Evolutionary conservation across 2,888 invertebrate genomes (phyloP).

Genomic region (Cremastobaeus sp.): DNA sequence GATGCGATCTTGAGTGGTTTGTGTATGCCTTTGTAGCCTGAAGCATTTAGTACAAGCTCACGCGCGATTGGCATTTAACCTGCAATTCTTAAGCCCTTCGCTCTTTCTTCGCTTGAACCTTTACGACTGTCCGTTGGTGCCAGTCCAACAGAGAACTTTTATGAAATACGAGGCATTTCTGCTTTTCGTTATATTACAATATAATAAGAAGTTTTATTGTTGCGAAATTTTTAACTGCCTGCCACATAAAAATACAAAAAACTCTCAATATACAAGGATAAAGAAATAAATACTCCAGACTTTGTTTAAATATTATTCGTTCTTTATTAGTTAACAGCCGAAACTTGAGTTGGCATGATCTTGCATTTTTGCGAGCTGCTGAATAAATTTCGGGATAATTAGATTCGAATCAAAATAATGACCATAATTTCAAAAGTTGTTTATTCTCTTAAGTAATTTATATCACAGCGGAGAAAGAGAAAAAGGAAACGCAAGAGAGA

Average conservation of each 20-base stretch:
- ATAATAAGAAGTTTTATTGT: conserved; percentile 54
- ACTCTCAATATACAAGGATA: too few species aligned
- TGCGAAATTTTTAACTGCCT: conserved; percentile 36
- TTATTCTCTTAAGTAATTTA: too few species aligned
- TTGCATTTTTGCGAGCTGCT: too few species aligned
- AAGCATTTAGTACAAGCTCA: conserved; percentile 68
- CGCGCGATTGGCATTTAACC: conserved; percentile 71
- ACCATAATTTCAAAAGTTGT: too few species aligned
- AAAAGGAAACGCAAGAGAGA: conserved; percentile 19
- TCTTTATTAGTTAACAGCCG: too few species aligned
- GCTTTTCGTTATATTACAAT: conserved; percentile 57
- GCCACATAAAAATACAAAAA: background rate
- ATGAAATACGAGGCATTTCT: conserved; percentile 60
- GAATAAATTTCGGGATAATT: too few species aligned
- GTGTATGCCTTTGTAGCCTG: conserved; percentile 61
- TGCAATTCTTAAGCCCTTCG: conserved; percentile 65
- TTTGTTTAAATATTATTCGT: too few species aligned
- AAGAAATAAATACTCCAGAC: too few species aligned
- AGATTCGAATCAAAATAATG: too few species aligned
- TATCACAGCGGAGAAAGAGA: conserved; percentile 30
- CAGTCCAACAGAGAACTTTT: conserved; percentile 54
- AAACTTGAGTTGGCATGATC: too few species aligned
- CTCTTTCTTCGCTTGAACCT: conserved; percentile 59
- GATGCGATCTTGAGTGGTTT: conserved; percentile 61
- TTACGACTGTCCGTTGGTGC: conserved; percentile 61